Evolutionary conservation across 30 jellyfish, hydroid and myxozoan genomes (phyloP).

Genomic region (Hydra vulgaris): DNA sequence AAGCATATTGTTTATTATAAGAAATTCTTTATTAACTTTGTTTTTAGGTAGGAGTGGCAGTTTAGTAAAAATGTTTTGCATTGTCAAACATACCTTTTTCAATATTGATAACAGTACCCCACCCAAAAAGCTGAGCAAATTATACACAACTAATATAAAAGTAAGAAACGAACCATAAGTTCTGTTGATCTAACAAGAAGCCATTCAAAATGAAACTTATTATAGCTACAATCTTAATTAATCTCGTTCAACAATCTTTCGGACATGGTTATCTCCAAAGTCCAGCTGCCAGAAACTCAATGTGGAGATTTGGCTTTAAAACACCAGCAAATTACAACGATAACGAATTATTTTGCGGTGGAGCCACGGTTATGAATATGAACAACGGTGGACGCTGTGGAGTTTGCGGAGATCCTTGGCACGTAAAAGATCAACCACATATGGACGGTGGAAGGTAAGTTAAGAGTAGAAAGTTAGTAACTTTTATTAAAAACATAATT

Average conservation of each 20-base stretch:
- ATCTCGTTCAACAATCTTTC: neutral
- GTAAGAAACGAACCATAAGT: neutral
- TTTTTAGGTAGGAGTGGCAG: too few relatives aligned
- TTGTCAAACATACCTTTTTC: neutral
- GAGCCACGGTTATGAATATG: slow-evolving; percentile 45
- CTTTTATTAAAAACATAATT: neutral
- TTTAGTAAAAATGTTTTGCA: too few relatives aligned
- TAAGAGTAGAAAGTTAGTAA: too few relatives aligned
- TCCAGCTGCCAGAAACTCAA: slow-evolving; percentile 61
- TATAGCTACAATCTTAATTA: neutral
- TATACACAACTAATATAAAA: neutral
- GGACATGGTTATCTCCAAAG: slow-evolving; percentile 64
- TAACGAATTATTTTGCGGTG: slow-evolving; percentile 77
- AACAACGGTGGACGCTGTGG: slow-evolving; percentile 80
- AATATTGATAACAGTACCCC: too few relatives aligned
- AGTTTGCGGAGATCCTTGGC: slow-evolving; percentile 73
- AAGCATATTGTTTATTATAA: too few relatives aligned
- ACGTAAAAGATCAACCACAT: slow-evolving; percentile 43
- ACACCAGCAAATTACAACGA: slow-evolving; percentile 64
- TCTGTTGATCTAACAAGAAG: neutral
- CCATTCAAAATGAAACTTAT: neutral
- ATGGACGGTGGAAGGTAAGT: slow-evolving; percentile 16
- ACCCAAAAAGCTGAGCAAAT: neutral
- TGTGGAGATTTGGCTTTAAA: slow-evolving; percentile 64
- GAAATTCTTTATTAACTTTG: too few relatives aligned